phyloP scores from a whole-genome alignment of 2,888 invertebrate species.

The Ophion costatus region DNA sequence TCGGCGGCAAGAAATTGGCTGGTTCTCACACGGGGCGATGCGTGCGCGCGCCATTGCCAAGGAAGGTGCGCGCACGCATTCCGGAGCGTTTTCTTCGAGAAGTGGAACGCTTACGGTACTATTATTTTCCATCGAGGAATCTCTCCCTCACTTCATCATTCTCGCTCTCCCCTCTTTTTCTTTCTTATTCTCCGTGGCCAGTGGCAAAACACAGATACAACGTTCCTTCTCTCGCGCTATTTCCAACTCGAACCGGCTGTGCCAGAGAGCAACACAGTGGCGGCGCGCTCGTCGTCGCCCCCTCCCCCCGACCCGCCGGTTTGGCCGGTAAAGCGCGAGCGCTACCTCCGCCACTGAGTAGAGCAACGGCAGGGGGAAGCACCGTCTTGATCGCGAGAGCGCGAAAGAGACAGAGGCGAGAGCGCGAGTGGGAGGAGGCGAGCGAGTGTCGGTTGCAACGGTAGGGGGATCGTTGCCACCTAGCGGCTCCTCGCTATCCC shows the following conservation, averaged over 20 bases:
- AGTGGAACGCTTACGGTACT: constrained; percentile 82
- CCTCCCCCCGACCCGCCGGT: too few species aligned
- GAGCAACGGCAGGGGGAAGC: constrained; percentile 44
- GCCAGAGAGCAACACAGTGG: constrained; percentile 53
- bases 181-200: constrained; percentile 43
- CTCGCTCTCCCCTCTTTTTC: background rate
- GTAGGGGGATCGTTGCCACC: constrained; percentile 74
- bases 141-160: constrained; percentile 43
- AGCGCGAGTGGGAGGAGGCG: constrained; percentile 10
- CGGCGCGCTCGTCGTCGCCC: constrained; percentile 41
- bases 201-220: constrained; percentile 35
- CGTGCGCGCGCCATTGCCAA: constrained; percentile 35
- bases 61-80: constrained; percentile 71
- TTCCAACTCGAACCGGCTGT: constrained; percentile 57
- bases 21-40: constrained; percentile 5
- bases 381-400: constrained; percentile 9
- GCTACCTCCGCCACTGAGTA: constrained; percentile 63
- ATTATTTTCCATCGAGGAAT: constrained; percentile 77
- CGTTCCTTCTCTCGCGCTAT: constrained; percentile 39
- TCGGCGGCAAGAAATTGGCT: constrained; percentile 32
- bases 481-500: constrained; percentile 75
- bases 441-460: constrained; percentile 51
- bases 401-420: constrained; percentile 19
- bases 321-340: constrained; percentile 50
- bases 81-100: constrained; percentile 81